These are phyloP conservation scores for Oreochromis mossambicus DNA, from an alignment of 2,797 vertebrate species.

Conservation along the genomic window DNA sequence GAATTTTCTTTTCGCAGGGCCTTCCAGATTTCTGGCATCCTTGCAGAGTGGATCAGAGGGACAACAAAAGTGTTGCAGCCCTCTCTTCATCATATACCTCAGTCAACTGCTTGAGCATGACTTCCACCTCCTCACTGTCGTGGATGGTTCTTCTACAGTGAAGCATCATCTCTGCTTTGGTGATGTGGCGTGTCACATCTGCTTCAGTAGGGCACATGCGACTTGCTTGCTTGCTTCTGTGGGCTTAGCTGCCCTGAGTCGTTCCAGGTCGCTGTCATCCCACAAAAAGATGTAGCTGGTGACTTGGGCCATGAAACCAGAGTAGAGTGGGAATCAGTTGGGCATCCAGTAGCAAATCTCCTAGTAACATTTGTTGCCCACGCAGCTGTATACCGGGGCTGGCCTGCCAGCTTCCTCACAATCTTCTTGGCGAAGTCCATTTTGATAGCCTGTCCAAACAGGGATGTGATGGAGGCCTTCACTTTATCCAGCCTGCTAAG, in stretches of 20 bases:
- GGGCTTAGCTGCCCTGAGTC: background rate
- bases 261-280: background rate
- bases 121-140: background rate
- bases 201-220: background rate
- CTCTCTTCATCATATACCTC: background rate
- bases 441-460: background rate
- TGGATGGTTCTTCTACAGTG: background rate
- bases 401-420: background rate
- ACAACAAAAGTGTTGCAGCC: background rate
- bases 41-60: background rate
- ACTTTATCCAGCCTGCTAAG: background rate
- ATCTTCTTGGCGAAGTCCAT: background rate
- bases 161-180: background rate
- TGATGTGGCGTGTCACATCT: background rate
- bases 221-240: background rate
- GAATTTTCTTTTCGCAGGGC: rapidly evolving
- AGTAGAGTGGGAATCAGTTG: rapidly evolving
- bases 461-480: background rate
- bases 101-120: background rate
- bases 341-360: background rate
- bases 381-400: rapidly evolving
- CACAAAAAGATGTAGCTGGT: background rate
- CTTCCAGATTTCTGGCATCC: background rate
- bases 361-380: background rate
- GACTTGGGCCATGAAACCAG: background rate